A percentile compares a stretch with the other conserved stretches of the same genome.
phyloP scores from a whole-genome alignment of 1,140 invertebrate genomes.

The Sinonovacula constricta region DNA sequence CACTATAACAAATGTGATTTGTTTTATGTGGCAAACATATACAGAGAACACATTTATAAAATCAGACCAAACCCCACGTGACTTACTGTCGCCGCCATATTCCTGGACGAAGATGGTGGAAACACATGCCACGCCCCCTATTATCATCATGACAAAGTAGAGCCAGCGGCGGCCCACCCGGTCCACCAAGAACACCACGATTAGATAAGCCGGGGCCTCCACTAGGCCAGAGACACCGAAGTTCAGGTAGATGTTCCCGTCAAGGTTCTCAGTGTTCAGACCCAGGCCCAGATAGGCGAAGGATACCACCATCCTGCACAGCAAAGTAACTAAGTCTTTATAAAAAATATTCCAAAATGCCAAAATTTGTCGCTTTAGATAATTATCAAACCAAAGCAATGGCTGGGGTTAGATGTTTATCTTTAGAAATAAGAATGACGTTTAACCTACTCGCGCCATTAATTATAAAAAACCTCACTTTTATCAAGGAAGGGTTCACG shows the following conservation, averaged over 20 bases:
- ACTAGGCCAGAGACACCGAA: slow-evolving; percentile 81
- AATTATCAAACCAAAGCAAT: neutral
- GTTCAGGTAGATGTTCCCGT: slow-evolving; percentile 65
- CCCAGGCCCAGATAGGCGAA: slow-evolving; percentile 84
- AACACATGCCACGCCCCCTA: slow-evolving; percentile 48
- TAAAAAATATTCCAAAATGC: slow-evolving; percentile 7
- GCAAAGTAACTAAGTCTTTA: neutral
- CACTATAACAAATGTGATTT: no score
- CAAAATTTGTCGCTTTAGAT: no score
- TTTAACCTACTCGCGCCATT: no score
- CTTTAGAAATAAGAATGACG: no score
- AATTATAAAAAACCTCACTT: no score
- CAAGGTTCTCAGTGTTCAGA: slow-evolving; percentile 62
- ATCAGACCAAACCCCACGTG: no score
- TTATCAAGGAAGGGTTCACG: no score
- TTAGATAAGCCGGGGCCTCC: slow-evolving; percentile 83
- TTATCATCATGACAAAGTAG: slow-evolving; percentile 45
- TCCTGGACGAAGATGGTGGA: slow-evolving; percentile 42
- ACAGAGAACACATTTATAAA: no score
- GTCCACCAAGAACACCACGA: slow-evolving; percentile 50
- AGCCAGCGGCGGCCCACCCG: slow-evolving; percentile 46
- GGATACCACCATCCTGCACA: slow-evolving; percentile 83
- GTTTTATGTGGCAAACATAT: no score
- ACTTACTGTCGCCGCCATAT: slow-evolving; percentile 50
- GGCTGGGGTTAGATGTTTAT: neutral